phyloP scores from a whole-genome alignment of 2,888 invertebrate genomes.

The Trissolcus brochymenae region DNA sequence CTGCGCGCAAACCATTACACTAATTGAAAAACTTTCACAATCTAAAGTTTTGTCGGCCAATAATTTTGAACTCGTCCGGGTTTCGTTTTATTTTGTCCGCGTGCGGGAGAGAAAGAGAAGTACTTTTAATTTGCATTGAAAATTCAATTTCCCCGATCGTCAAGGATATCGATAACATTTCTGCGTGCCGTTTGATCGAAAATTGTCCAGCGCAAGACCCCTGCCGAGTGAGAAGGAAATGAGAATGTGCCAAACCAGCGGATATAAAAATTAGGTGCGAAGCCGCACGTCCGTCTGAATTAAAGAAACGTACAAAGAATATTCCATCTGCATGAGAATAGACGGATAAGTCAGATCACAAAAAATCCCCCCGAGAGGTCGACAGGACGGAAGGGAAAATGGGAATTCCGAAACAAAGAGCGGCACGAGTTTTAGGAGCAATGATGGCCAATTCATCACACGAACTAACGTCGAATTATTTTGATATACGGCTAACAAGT shows the following conservation, averaged over 20 bases:
- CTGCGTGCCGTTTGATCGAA: background rate
- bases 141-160: conserved; percentile 16
- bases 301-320: no score
- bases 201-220: background rate
- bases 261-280: conserved; percentile 42
- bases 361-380: conserved; percentile 7
- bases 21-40: conserved; percentile 28
- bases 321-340: conserved; percentile 68
- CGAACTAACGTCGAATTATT: no score
- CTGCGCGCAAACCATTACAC: conserved; percentile 17
- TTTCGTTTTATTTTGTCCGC: conserved; percentile 1
- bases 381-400: conserved; percentile 6
- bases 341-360: conserved; percentile 34
- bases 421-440: no score
- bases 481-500: no score
- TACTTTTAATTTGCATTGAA: background rate
- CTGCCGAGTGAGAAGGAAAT: conserved; percentile 39
- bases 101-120: background rate
- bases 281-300: conserved; percentile 47
- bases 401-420: background rate
- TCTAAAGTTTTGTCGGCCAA: conserved; percentile 3
- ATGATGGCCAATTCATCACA: no score
- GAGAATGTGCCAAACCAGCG: conserved; percentile 48
- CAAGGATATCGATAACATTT: conserved; percentile 3
- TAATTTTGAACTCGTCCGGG: background rate